Percentiles rank a stretch among this genome's conserved stretches.
These are phyloP conservation scores for Pangasius larnaudii DNA, from an alignment of 2,797 vertebrate genomes.

Conservation along the genomic window DNA sequence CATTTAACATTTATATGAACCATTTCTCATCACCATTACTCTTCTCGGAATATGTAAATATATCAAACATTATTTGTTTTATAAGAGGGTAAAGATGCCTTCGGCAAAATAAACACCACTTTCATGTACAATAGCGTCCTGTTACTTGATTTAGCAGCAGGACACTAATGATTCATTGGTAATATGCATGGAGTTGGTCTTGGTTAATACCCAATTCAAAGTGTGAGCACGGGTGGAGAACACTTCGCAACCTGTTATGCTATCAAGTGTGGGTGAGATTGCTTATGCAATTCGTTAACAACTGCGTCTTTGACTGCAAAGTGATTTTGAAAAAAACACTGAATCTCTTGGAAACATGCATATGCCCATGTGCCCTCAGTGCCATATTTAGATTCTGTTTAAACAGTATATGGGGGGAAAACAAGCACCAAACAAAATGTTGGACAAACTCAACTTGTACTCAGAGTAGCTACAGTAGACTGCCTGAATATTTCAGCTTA, in stretches of 20 bases:
- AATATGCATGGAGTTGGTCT: constrained; percentile 69
- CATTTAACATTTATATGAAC: constrained; percentile 82
- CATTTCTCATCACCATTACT: constrained; percentile 78
- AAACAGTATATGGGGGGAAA: constrained; percentile 72
- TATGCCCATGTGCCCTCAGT: constrained; percentile 52
- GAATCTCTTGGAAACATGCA: constrained; percentile 73
- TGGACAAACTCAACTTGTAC: constrained; percentile 69
- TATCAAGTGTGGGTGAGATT: constrained; percentile 40
- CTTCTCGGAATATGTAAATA: constrained; percentile 77
- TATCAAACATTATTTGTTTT: constrained; percentile 72
- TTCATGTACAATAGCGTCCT: constrained; percentile 60
- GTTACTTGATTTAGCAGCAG: constrained; percentile 65
- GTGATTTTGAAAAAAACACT: constrained; percentile 70
- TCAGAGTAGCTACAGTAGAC: constrained; percentile 72
- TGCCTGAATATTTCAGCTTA: constrained; percentile 74
- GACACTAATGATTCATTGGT: constrained; percentile 60
- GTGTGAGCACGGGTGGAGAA: constrained; percentile 75
- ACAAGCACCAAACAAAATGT: constrained; percentile 72
- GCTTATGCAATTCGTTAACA: constrained; percentile 34
- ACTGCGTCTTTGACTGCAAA: constrained; percentile 45
- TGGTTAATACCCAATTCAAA: constrained; percentile 65
- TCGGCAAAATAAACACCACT: constrained; percentile 41
- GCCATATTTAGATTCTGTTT: constrained; percentile 67
- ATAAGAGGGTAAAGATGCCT: constrained; percentile 39
- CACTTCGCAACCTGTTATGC: constrained; percentile 78